Evolutionary conservation across 2,113 vertebrate genomes (phyloP), one percentile per base, ranked within the genome.

Genomic region (Sander lucioperca): DNA sequence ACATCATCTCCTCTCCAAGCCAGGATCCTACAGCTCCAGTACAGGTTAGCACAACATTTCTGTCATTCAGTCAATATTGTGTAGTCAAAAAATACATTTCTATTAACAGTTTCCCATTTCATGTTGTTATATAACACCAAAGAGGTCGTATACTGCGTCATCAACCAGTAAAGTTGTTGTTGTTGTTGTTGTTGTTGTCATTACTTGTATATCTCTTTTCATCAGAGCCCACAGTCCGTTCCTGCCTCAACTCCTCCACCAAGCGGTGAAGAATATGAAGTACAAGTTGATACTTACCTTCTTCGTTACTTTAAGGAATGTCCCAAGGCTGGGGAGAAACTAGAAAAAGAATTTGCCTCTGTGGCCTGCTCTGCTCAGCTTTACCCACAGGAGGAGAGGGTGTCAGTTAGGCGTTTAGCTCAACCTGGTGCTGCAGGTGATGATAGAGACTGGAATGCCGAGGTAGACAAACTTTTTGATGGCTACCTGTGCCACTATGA

Each of bases 301-400:
- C 54, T 90, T 9, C 73, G 51, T 14, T 91, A 83, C 64, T 25
- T 92, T 1, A 74, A 50, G 19, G 89, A 90, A 39, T 73, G 39
- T 12, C 82, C 73, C 5, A 6, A 65, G 15, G 87, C 79, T 8
- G 4, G 5, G 21, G 27, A 51, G 11, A 59, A 86, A 5, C 74
- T 86, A 6, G 27, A 88, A 59, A 3, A 2, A 14, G 39, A 75
- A 3, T 77, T 90, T 0, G 0, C 25, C 15, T 77, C 79, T 45
- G 3, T 83, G 27, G n/a, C 11, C 51, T 80, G 73, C 58, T 48
- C 50, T 30, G 86, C 39, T 51, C 71, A 77, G 65, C 43, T 90
- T 13, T 59, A 63, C 19, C 66, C 75, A 81, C 86, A 86, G 1
- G 77, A 89, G 2, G 77, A 8, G 5, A 81, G 2, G 0, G 30